Evolutionary conservation across 1,140 invertebrate genomes (phyloP), one percentile per base, ranked within the genome.

Genomic region (Drusus annulatus): DNA sequence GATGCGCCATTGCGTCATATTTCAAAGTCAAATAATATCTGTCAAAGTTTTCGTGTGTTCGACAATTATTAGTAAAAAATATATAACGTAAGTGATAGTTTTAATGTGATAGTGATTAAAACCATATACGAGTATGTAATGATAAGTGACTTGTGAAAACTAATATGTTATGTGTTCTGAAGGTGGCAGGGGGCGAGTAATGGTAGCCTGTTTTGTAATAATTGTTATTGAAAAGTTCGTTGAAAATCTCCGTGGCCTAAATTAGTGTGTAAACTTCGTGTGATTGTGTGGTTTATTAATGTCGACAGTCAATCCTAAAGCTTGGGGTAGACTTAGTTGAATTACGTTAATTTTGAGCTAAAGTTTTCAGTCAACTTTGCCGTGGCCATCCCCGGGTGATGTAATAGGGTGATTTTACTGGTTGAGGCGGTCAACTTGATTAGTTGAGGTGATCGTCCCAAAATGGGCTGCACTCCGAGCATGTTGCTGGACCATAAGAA

Each of bases 401-500:
- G 21, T 60, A 19, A 60, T 19, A 19, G 56, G 56, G 7, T 13
- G 36, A 45, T 13, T 13, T 45, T 10, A 45, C 36, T 21, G 23
- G 1, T 17, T 23, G 19, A 60, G 56, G 56, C 19, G 17, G 56
- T 60, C 17, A 23, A 13, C 6, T 23, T 21, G 45, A 16, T 19
- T 54, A 17, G 31, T 58, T 77, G 45, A 15, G 28, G 56, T 31
- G 28, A 50, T 15, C 5, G 16, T 50, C 50, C 15, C 50, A 80
- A 78, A 58, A 90, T 90, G 89, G 89, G 89, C 76, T 90, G 89
- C 80, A 90, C 89, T 17, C 89, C 89, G 76, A 90, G 89, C 83
- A 89, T 90, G 88, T 85, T 90, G 16, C 85, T 90, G 31, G 88
- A 90, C 82, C 88, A 89, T 84, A 90, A 89, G 81, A 89, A 86